phyloP scores from a whole-genome alignment of 2,797 vertebrate genomes.

The Hafferia zeledoni region DNA sequence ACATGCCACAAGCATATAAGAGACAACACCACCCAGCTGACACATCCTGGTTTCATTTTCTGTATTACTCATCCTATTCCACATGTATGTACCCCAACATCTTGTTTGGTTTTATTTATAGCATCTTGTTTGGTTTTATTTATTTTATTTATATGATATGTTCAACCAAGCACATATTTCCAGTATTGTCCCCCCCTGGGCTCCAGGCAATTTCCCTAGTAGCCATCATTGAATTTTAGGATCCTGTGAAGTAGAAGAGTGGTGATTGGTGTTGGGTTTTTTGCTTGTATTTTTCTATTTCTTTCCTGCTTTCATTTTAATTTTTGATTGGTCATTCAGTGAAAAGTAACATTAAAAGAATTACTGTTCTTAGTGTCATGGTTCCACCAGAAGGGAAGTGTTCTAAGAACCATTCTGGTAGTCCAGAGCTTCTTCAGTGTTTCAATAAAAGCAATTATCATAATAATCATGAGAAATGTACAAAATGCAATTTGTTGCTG shows the following conservation, averaged over 20 bases:
- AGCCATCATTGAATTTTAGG: background rate
- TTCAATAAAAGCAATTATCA: background rate
- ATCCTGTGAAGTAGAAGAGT: background rate
- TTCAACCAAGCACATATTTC: background rate
- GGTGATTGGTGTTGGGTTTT: background rate
- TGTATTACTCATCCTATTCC: background rate
- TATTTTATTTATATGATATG: background rate
- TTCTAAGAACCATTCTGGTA: background rate
- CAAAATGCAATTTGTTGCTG: background rate
- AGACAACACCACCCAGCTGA: background rate
- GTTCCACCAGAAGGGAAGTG: background rate
- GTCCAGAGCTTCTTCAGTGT: background rate
- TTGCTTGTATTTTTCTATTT: background rate
- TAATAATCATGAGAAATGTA: background rate
- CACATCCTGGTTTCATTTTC: background rate
- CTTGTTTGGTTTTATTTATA: background rate
- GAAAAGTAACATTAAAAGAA: background rate
- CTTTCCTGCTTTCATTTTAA: background rate
- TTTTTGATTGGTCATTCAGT: background rate
- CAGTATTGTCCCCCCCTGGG: background rate
- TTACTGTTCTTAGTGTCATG: background rate
- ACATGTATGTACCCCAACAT: no score
- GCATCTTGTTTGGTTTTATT: background rate
- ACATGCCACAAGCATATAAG: background rate
- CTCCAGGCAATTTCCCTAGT: background rate